Percentiles rank a stretch among this genome's conserved stretches.
Conservation (phyloP, 1,140 invertebrate genomes). For the Ceratina japonica region DNA sequence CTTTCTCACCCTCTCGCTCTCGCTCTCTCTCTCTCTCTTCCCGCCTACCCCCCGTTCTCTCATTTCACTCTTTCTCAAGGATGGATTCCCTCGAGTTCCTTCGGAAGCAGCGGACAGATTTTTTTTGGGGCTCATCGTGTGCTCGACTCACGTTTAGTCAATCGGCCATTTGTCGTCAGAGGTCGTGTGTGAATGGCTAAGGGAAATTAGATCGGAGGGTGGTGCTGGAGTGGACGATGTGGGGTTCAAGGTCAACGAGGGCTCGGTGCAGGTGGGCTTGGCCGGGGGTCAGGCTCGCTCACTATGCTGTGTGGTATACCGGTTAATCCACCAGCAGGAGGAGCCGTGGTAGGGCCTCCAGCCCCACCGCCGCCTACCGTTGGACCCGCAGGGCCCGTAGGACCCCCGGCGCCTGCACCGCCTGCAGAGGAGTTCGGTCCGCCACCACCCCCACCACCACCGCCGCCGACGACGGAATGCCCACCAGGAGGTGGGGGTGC, state of each 20-base stretch:
- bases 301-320: slow-evolving; percentile 79
- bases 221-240: slow-evolving; percentile 59
- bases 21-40: slow-evolving; percentile 37
- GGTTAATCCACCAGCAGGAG: slow-evolving; percentile 73
- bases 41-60: slow-evolving; percentile 31
- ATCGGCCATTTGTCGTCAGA: slow-evolving; percentile 61
- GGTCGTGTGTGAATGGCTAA: slow-evolving; percentile 66
- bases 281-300: slow-evolving; percentile 78
- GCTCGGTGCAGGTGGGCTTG: slow-evolving; percentile 77
- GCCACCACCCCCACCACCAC: slow-evolving; percentile 70
- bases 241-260: slow-evolving; percentile 77
- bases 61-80: slow-evolving; percentile 53
- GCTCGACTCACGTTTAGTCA: slow-evolving; percentile 52
- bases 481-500: slow-evolving; percentile 81
- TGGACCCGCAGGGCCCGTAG: slow-evolving; percentile 65
- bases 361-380: slow-evolving; percentile 65
- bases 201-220: slow-evolving; percentile 67
- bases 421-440: slow-evolving; percentile 71
- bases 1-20: neutral
- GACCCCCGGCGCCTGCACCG: slow-evolving; percentile 71
- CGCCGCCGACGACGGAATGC: slow-evolving; percentile 75
- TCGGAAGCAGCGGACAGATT: slow-evolving; percentile 76
- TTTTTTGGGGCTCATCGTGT: slow-evolving; percentile 55
- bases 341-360: slow-evolving; percentile 68
- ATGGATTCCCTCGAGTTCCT: slow-evolving; percentile 60